A percentile compares a stretch with the other conserved stretches of the same genome.
Evolutionary conservation across 2,113 vertebrate species (phyloP).

Genomic region (Corythaeola cristata): DNA sequence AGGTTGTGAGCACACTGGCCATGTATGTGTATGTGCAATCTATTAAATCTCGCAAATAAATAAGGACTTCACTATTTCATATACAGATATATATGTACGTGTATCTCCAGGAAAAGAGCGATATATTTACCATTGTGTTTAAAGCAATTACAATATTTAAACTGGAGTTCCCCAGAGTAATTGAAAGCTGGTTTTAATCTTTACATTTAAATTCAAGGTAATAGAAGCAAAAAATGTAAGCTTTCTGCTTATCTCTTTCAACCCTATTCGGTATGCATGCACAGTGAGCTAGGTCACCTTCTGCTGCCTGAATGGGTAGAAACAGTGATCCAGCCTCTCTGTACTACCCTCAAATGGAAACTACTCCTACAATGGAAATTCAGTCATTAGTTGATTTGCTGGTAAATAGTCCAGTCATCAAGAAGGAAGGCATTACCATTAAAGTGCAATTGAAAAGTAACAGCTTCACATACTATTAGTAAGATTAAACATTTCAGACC

Average conservation of each 20-base stretch:
- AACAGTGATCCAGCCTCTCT: not conserved
- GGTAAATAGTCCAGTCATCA: not conserved
- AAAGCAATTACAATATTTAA: not conserved
- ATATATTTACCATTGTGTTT: not conserved
- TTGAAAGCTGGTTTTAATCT: not conserved
- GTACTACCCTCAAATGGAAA: not conserved
- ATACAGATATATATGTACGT: not conserved
- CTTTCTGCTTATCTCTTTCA: not conserved
- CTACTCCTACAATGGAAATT: not conserved
- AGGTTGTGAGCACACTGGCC: not conserved
- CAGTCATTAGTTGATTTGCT: not conserved
- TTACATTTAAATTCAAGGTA: not conserved
- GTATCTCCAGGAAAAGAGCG: not conserved
- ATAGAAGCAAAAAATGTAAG: not conserved
- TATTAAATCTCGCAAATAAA: not conserved
- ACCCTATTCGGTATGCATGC: not conserved
- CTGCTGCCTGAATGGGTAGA: not conserved
- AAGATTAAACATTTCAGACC: not conserved
- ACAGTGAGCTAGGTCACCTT: not conserved
- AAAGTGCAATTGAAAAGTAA: not conserved
- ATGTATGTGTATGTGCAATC: not conserved
- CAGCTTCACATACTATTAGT: not conserved
- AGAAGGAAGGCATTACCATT: not conserved
- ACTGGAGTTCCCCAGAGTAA: not conserved
- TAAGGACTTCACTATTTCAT: not conserved